phyloP scores from a whole-genome alignment of 2,113 vertebrate genomes.

The Lampris incognitus region DNA sequence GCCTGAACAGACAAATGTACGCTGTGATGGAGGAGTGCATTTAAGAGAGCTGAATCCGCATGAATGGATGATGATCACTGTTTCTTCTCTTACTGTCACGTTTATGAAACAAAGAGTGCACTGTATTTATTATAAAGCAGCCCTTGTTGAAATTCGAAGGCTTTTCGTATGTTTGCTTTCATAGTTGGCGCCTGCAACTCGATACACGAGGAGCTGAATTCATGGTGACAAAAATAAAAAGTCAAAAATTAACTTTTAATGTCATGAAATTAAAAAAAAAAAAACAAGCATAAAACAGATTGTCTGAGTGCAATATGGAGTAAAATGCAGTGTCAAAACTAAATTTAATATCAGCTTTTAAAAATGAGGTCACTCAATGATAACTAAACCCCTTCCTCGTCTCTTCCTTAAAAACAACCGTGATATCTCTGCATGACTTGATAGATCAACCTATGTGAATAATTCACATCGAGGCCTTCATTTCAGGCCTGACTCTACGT shows the following conservation, averaged over 20 bases:
- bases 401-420: conserved; percentile 1
- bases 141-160: conserved; percentile 24
- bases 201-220: conserved; percentile 15
- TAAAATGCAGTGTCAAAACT: conserved; percentile 36
- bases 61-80: not conserved
- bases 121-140: conserved; percentile 3
- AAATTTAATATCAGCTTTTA: conserved; percentile 1
- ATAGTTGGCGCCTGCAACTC: not conserved
- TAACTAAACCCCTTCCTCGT: conserved; percentile 1
- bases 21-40: conserved; percentile 29
- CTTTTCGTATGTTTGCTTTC: not conserved
- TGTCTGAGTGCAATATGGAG: conserved; percentile 71
- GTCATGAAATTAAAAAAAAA: conserved; percentile 13
- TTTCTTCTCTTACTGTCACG: not conserved
- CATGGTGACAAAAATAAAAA: not conserved
- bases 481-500: not conserved
- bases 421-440: not conserved
- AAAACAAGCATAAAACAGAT: conserved; percentile 59
- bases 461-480: not conserved
- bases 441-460: not conserved
- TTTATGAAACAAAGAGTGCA: not conserved
- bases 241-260: conserved; percentile 21
- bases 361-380: conserved; percentile 7
- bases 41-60: too few relatives aligned
- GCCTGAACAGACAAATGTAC: not conserved